Evolutionary conservation across 1,140 invertebrate species (phyloP), one percentile per base, ranked within the genome.

Genomic region (Drosophila miranda): DNA sequence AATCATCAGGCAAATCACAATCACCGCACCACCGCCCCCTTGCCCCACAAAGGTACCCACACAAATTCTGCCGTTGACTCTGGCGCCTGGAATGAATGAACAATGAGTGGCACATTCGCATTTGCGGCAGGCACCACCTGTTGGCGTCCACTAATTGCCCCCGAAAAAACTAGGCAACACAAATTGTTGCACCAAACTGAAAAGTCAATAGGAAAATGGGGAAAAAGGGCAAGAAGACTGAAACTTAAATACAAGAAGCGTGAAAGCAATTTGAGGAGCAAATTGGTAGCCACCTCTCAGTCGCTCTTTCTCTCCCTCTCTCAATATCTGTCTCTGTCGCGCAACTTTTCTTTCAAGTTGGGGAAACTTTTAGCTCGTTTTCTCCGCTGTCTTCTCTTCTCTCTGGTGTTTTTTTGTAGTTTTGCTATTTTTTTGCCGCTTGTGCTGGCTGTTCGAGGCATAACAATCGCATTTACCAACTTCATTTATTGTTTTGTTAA

Each of bases 401-500:
- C 38, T 30, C 44, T 53, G 46, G 30, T 62, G 28, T 21, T n/a
- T 16, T 9, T 38, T 14, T 5, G n/a, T 26, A 19, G 34, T 34
- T 46, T 11, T 49, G 13, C 14, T 26, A 60, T 62, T 38, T 45
- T 34, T 51, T 60, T 77, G 6, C 41, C 57, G 66, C 57, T 64
- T 78, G 41, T 51, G 0, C 78, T 68, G 16, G 55, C 66, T 41
- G 50, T 60, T 70, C 67, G 61, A 51, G 68, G 76, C 81, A 84
- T 51, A 80, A 86, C 80, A 84, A 84, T 86, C 80, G 80, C 80
- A 86, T 84, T 84, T 84, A 73, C 81, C 76, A 84, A 84, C 81
- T 84, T 84, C 81, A 84, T 84, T 84, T 84, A 84, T 84, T 84
- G 81, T 84, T 86, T 84, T 84, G 81, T 84, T 84, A 84, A 84